Percentiles rank a stretch among this genome's conserved stretches.
Conservation (phyloP, 2,113 vertebrate species). For the Myiagra hebetior region DNA sequence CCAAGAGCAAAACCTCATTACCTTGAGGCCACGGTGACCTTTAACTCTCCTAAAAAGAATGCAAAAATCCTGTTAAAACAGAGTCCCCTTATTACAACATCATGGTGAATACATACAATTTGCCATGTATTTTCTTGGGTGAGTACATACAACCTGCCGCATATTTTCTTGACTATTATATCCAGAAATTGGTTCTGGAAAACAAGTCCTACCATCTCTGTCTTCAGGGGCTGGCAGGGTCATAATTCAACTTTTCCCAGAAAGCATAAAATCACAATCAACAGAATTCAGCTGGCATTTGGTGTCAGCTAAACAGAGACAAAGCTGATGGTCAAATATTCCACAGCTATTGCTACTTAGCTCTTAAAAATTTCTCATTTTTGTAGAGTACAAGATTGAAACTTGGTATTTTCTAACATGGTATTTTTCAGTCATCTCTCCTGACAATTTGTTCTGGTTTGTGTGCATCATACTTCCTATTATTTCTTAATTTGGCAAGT, state of each 20-base stretch:
- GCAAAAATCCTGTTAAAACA: background rate
- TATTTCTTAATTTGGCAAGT: background rate
- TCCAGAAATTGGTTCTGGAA: constrained; percentile 22
- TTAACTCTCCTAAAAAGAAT: background rate
- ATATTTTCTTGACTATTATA: background rate
- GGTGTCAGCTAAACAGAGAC: background rate
- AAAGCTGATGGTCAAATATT: background rate
- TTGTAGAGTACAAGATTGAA: background rate
- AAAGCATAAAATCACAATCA: constrained; percentile 3
- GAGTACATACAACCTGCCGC: background rate
- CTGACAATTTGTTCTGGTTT: background rate
- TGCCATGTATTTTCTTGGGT: background rate
- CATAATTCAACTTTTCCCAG: background rate
- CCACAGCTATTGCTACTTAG: background rate
- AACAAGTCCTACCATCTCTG: background rate
- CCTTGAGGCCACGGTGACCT: background rate
- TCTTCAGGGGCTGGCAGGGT: background rate
- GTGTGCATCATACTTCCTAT: background rate
- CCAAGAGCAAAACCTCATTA: background rate
- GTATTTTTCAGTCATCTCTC: background rate
- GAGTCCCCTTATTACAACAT: background rate
- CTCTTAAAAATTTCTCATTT: background rate
- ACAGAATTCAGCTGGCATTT: background rate
- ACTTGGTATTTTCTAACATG: background rate
- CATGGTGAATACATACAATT: background rate